A percentile compares a stretch with the other conserved stretches of the same genome.
These are phyloP conservation scores for Watsonalla cultraria DNA, from an alignment of 2,888 invertebrate species.

Conservation along the genomic window DNA sequence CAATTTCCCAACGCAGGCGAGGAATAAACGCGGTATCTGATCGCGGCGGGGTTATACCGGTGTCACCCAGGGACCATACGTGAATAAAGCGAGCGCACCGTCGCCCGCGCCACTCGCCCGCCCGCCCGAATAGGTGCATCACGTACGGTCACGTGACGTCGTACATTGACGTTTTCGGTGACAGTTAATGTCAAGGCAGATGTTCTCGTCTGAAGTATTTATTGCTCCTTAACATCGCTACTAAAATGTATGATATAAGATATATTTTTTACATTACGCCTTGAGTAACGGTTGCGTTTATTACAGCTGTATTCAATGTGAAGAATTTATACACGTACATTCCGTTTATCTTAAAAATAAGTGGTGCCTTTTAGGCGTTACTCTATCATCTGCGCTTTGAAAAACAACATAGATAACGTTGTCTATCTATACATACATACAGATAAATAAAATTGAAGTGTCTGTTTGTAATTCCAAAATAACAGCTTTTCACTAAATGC, in stretches of 20 bases:
- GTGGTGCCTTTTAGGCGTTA: neutral
- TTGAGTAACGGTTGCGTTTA: neutral
- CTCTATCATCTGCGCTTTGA: too few species aligned
- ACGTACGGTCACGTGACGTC: slow-evolving; percentile 3
- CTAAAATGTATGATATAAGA: neutral
- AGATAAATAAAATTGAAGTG: too few species aligned
- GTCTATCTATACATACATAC: too few species aligned
- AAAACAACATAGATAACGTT: too few species aligned
- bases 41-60: slow-evolving; percentile 30
- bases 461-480: too few species aligned
- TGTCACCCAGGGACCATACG: slow-evolving; percentile 24
- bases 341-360: neutral
- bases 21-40: slow-evolving; percentile 23
- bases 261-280: neutral
- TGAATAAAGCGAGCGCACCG: slow-evolving; percentile 20
- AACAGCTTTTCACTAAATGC: too few species aligned
- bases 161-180: neutral
- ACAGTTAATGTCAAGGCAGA: neutral
- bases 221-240: neutral
- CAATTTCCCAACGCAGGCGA: slow-evolving; percentile 24
- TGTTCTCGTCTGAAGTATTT: neutral
- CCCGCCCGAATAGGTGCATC: slow-evolving; percentile 2
- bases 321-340: neutral
- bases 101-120: slow-evolving; percentile 4
- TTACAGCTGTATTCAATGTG: neutral